Percentiles rank a stretch among this genome's conserved stretches.
These are phyloP conservation scores for Nomada flava DNA, from an alignment of 2,888 invertebrate species.

Conservation along the genomic window DNA sequence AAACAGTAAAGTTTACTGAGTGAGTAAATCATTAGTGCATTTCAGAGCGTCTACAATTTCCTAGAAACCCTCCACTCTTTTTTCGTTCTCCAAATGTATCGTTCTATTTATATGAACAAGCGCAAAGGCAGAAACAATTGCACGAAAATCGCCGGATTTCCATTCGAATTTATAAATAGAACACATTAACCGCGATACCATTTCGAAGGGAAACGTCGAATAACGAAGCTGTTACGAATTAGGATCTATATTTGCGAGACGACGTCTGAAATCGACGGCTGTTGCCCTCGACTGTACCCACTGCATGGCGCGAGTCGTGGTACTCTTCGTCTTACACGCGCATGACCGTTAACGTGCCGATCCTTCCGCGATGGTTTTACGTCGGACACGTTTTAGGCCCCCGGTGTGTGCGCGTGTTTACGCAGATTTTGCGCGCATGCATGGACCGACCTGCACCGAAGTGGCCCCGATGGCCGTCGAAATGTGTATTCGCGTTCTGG, in stretches of 20 bases:
- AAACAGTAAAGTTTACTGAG: no score
- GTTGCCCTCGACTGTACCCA: conserved; percentile 41
- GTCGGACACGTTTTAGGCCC: conserved; percentile 33
- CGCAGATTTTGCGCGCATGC: conserved; percentile 45
- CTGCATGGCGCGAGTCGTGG: not conserved
- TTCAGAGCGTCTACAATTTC: no score
- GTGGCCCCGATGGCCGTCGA: conserved; percentile 19
- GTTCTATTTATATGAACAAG: no score
- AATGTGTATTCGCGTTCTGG: conserved; percentile 44
- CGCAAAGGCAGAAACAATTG: not conserved
- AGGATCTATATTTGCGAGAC: conserved; percentile 7
- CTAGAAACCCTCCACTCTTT: no score
- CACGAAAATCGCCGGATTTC: not conserved
- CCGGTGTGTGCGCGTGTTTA: conserved; percentile 44
- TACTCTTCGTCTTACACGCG: conserved; percentile 64
- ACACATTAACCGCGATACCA: not conserved
- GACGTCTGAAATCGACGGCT: conserved; percentile 27
- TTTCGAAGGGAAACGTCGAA: conserved; percentile 17
- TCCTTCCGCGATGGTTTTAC: conserved; percentile 22
- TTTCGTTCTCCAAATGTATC: no score
- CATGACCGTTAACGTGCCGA: conserved; percentile 40
- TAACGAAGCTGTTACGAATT: conserved; percentile 24
- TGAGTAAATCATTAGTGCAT: no score
- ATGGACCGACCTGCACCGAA: conserved; percentile 41
- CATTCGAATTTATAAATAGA: not conserved